These are phyloP conservation scores for Leptopilina syphax DNA, from an alignment of 2,888 invertebrate species.

Conservation along the genomic window DNA sequence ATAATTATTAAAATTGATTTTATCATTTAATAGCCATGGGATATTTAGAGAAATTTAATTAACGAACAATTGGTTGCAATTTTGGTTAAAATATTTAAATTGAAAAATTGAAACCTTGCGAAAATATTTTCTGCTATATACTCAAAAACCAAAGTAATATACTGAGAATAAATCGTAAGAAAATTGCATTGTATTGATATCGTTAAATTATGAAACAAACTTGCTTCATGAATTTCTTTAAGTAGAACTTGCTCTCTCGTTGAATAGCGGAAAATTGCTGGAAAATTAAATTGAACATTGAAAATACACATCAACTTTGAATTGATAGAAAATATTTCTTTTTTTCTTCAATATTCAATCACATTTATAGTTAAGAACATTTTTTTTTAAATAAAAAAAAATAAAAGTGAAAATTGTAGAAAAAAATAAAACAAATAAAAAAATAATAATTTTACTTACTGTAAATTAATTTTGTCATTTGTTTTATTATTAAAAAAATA, in stretches of 20 bases:
- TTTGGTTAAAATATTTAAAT: too few relatives aligned
- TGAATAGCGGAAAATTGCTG: conserved; percentile 13
- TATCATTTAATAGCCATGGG: not conserved
- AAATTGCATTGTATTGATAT: not conserved
- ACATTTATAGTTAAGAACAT: not conserved
- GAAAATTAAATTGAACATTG: conserved; percentile 23
- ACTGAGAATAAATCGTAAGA: not conserved
- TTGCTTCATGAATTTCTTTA: conserved; percentile 8
- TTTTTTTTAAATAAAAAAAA: not conserved
- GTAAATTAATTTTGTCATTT: too few relatives aligned
- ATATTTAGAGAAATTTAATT: not conserved
- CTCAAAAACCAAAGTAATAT: not conserved
- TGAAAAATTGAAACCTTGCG: not conserved
- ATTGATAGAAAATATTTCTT: conserved; percentile 5
- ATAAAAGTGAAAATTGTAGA: not conserved
- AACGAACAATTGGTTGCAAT: not conserved
- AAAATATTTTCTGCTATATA: not conserved
- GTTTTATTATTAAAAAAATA: too few relatives aligned
- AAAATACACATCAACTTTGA: not conserved
- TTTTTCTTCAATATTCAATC: not conserved
- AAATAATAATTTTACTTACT: too few relatives aligned
- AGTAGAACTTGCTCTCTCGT: not conserved
- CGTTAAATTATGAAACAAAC: conserved; percentile 14
- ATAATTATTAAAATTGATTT: not conserved
- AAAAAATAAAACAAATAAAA: not conserved